Conservation (phyloP, 2,797 vertebrate species). For the Craterocephalus amniculus region DNA sequence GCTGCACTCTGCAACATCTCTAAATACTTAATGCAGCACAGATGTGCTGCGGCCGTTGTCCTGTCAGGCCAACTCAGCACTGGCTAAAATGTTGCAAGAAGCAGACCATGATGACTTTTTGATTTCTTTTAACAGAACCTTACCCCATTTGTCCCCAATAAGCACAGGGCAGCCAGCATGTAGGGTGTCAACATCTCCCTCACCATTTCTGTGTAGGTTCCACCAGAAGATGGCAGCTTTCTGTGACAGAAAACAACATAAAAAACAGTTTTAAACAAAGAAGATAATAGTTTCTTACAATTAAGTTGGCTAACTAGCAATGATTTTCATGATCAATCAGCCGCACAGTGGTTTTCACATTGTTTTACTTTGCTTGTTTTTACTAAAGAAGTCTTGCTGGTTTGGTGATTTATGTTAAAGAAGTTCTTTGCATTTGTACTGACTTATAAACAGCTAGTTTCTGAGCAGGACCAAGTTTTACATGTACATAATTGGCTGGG, state of each 20-base stretch:
- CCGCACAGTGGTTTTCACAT: too few relatives aligned
- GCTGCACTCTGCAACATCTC: slow-evolving; percentile 41
- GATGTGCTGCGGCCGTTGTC: slow-evolving; percentile 51
- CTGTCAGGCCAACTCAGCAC: slow-evolving; percentile 13
- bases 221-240: slow-evolving; percentile 97
- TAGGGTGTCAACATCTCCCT: slow-evolving; percentile 87
- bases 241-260: slow-evolving; percentile 68
- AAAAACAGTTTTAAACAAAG: background rate
- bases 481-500: too few relatives aligned
- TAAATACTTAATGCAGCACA: slow-evolving; percentile 61
- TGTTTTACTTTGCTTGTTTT: too few relatives aligned
- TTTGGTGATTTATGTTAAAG: too few relatives aligned
- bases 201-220: slow-evolving; percentile 91
- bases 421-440: too few relatives aligned
- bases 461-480: too few relatives aligned
- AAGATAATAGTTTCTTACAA: background rate
- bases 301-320: background rate
- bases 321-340: too few relatives aligned
- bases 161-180: slow-evolving; percentile 94
- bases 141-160: slow-evolving; percentile 95
- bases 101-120: background rate
- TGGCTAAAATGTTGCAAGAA: background rate
- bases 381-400: too few relatives aligned
- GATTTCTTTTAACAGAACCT: slow-evolving; percentile 43
- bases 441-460: too few relatives aligned